phyloP scores from a whole-genome alignment of 2,113 vertebrate species.

The Fregetta grallaria region DNA sequence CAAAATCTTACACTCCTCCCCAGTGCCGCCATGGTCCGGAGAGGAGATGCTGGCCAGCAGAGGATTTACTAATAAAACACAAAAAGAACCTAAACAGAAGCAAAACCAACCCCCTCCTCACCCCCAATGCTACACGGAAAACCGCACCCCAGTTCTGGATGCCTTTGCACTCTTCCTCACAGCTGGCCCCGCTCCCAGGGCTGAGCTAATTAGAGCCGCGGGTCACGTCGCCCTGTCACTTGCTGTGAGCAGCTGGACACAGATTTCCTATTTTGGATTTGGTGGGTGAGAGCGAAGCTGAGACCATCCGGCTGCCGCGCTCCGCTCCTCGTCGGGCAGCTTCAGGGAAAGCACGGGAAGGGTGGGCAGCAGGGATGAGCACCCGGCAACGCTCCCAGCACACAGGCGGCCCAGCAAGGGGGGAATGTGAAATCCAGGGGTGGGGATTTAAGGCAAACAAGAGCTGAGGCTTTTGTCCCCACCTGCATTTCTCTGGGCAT shows the following conservation, averaged over 20 bases:
- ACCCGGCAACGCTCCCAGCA: fast-evolving
- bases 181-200: background rate
- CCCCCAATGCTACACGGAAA: background rate
- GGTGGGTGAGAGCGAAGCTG: background rate
- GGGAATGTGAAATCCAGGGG: background rate
- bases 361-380: fast-evolving
- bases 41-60: background rate
- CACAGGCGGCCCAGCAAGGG: background rate
- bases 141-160: background rate
- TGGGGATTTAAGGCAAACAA: background rate
- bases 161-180: fast-evolving
- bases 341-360: background rate
- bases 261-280: conserved; percentile 48
- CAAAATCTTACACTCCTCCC: background rate
- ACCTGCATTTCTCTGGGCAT: background rate
- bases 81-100: background rate
- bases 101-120: background rate
- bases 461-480: background rate
- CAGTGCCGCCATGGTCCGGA: fast-evolving
- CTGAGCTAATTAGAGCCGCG: background rate
- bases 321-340: fast-evolving
- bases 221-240: background rate
- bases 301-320: background rate
- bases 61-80: background rate
- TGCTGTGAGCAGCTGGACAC: background rate